Evolutionary conservation across 2,888 invertebrate genomes (phyloP).

Genomic region (Colostygia pectinataria): DNA sequence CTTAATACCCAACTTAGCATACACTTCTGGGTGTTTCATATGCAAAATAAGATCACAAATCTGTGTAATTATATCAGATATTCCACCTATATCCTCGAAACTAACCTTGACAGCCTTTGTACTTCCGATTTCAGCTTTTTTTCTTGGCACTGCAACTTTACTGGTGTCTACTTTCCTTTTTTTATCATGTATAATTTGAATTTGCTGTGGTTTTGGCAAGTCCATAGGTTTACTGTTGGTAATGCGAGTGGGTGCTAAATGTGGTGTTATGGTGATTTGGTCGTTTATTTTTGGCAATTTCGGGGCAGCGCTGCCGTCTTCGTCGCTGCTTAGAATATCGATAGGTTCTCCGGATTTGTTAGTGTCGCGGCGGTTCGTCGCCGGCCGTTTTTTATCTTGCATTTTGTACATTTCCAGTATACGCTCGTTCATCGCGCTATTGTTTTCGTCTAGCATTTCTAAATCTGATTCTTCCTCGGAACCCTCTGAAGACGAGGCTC

Average conservation of each 20-base stretch:
- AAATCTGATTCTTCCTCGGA: slow-evolving; percentile 85
- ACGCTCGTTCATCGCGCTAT: slow-evolving; percentile 86
- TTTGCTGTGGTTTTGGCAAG: slow-evolving; percentile 50
- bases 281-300: slow-evolving; percentile 78
- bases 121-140: slow-evolving; percentile 62
- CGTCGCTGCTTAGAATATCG: slow-evolving; percentile 73
- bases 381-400: slow-evolving; percentile 76
- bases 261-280: slow-evolving; percentile 77
- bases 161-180: slow-evolving; percentile 66
- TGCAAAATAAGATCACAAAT: slow-evolving; percentile 91
- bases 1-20: slow-evolving; percentile 90
- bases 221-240: slow-evolving; percentile 56
- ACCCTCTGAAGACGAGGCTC: slow-evolving; percentile 82
- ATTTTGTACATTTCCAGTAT: slow-evolving; percentile 77
- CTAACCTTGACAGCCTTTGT: slow-evolving; percentile 75
- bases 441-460: slow-evolving; percentile 91
- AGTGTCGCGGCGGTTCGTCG: slow-evolving; percentile 58
- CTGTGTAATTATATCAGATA: slow-evolving; percentile 86
- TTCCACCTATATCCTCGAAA: slow-evolving; percentile 92
- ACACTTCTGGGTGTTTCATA: slow-evolving; percentile 95
- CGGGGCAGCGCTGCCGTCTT: slow-evolving; percentile 68
- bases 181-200: slow-evolving; percentile 56
- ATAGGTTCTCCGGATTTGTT: slow-evolving; percentile 74
- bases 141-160: slow-evolving; percentile 53
- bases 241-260: slow-evolving; percentile 57